Evolutionary conservation across 1,140 invertebrate genomes (phyloP).

Genomic region (Zelostemma sp.): DNA sequence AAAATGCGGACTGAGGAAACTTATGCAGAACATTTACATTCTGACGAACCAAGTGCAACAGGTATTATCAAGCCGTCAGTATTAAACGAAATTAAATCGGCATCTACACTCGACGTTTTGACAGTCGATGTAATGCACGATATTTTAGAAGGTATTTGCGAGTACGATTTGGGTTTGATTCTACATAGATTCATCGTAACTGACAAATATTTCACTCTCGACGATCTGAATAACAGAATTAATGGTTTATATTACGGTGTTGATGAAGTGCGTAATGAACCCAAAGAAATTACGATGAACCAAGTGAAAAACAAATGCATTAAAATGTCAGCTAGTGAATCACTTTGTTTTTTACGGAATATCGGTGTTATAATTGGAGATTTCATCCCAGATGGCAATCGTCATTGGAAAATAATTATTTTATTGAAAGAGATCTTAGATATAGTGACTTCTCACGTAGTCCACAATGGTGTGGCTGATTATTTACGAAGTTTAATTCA

Average conservation of each 20-base stretch:
- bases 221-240: slow-evolving; percentile 17
- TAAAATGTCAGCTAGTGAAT: slow-evolving; percentile 32
- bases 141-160: slow-evolving; percentile 9
- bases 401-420: slow-evolving; percentile 16
- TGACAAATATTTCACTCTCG: slow-evolving; percentile 12
- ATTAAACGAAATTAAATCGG: background rate
- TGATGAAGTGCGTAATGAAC: slow-evolving; percentile 15
- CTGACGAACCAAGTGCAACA: background rate
- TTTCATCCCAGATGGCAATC: slow-evolving; percentile 3
- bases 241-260: slow-evolving; percentile 3
- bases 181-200: slow-evolving; percentile 17
- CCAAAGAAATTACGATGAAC: slow-evolving; percentile 7
- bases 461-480: too few species aligned
- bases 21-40: background rate
- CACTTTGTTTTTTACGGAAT: slow-evolving; percentile 19
- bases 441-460: slow-evolving; percentile 5
- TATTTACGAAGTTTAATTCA: slow-evolving; percentile 9
- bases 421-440: slow-evolving; percentile 26
- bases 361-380: slow-evolving; percentile 20
- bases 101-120: slow-evolving; percentile 1
- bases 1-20: slow-evolving; percentile 11
- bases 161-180: slow-evolving; percentile 21
- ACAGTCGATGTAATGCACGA: slow-evolving; percentile 14
- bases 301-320: slow-evolving; percentile 10
- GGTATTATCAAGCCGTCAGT: background rate